Base-by-base conservation (phyloP, 2,888 invertebrate species). In the Hoplodrina ambigua region DNA sequence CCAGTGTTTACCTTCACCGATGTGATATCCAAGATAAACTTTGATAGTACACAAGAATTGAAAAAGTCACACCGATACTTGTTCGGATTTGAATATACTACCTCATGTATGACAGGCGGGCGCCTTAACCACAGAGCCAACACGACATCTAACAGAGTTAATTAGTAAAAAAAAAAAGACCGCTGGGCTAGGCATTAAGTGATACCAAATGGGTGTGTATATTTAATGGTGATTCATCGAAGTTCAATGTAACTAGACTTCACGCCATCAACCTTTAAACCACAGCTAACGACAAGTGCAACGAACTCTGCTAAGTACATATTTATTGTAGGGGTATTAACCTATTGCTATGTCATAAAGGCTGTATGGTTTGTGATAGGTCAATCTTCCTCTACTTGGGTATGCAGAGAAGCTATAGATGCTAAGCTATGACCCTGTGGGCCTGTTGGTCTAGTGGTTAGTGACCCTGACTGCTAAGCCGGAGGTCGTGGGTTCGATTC, bases 181-280 rank as follows among this genome's bases (percentile, higher is more conserved):
- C 0, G 17, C 13, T 41, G 13, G 17, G 17, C n/a, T 44, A 4
- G 15, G 17, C 73, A 61, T 65, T 53, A n/a, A 4, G 1, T 13
- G 11, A 17, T 63, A n/a, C 49, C 49, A n/a, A 55, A 55, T 73
- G 15, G 49, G 8, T n/a, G 10, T 10, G 37, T 58, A 76, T 59
- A 69, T 56, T 69, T 56, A 33, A 17, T 25, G 15, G 33, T 75
- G 74, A 78, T 17, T 78, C 78, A 75, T 41, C 17, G 37, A 4
- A 56, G 78, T 59, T 75, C 78, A 78, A 44, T 64, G 78, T 49
- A 72, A 72, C 72, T n/a, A 20, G 37, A 37, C 15, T 54, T 59
- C 37, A 63, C 64, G 64, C 41, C 10, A 30, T 13, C 49, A 58
- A 17, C 53, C 50, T 78, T 78, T 11, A 52, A 56, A 72, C 59